phyloP scores from a whole-genome alignment of 1,140 invertebrate species.

The Aporrectodea caliginosa region DNA sequence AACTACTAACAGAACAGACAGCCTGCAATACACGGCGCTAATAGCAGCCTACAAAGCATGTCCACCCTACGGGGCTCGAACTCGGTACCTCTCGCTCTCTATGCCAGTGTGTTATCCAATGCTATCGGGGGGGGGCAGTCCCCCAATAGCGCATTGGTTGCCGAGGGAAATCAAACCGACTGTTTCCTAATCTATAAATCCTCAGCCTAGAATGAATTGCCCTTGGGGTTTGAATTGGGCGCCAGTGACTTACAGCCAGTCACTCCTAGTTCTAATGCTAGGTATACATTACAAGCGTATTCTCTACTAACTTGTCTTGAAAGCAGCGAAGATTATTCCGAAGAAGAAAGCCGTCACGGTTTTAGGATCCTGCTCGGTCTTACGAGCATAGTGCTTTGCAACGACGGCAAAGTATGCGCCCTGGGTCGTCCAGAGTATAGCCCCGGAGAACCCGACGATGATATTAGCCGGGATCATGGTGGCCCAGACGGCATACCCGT shows the following conservation, averaged over 20 bases:
- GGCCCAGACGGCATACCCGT: conserved; percentile 8
- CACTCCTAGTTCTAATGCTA: background rate
- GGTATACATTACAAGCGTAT: background rate
- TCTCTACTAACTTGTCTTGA: conserved; percentile 72
- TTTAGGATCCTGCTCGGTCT: conserved; percentile 67
- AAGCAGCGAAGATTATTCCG: conserved; percentile 95
- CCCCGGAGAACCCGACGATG: conserved; percentile 82
- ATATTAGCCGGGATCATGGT: conserved; percentile 59
- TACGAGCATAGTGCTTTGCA: conserved; percentile 66
- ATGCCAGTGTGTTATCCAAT: no score
- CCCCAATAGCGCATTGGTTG: background rate
- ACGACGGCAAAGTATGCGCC: conserved; percentile 88
- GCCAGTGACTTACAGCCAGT: background rate
- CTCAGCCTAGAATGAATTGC: background rate
- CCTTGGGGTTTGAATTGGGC: background rate
- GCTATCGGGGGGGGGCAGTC: no score
- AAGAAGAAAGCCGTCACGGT: conserved; percentile 91
- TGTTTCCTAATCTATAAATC: background rate
- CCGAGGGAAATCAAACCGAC: background rate
- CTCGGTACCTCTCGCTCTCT: no score
- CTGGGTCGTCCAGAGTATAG: conserved; percentile 89
- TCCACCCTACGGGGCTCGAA: no score
- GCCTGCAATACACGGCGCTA: no score
- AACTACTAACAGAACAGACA: no score
- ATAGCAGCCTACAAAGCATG: no score